Evolutionary conservation across 2,888 invertebrate genomes (phyloP).

Genomic region (Drosophila incognita): DNA sequence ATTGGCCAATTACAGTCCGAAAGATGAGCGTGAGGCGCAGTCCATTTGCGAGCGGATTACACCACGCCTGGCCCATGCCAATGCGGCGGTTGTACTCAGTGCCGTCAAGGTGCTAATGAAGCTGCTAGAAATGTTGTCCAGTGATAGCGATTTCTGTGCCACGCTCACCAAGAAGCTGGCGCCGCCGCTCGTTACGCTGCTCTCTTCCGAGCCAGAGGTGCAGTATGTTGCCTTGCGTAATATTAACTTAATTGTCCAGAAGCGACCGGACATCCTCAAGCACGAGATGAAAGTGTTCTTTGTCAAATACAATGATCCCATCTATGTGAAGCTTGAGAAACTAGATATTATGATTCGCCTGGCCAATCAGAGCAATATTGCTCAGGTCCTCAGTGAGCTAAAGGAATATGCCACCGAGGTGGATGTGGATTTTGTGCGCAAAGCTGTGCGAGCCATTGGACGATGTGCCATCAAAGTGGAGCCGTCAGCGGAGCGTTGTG

Average conservation of each 20-base stretch:
- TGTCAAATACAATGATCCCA: constrained; percentile 99
- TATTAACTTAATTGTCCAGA: constrained; percentile 99
- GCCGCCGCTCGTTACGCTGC: constrained; percentile 98
- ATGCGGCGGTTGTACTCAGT: constrained; percentile 99
- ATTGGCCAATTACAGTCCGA: constrained; percentile 97
- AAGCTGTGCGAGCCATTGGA: constrained; percentile 99
- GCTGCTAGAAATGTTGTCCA: constrained; percentile 97
- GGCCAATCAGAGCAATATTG: constrained; percentile 98
- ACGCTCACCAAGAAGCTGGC: constrained; percentile 98
- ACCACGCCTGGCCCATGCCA: constrained; percentile 98
- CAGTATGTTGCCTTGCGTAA: constrained; percentile 99
- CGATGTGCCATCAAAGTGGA: constrained; percentile 99
- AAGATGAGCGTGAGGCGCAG: constrained; percentile 98
- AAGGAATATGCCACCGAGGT: constrained; percentile 99
- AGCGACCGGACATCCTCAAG: constrained; percentile 98
- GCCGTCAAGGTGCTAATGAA: constrained; percentile 99
- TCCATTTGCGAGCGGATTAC: constrained; percentile 99
- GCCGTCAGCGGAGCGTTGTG: constrained; percentile 98
- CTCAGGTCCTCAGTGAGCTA: constrained; percentile 98
- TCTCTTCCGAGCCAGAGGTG: constrained; percentile 99
- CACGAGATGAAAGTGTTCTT: constrained; percentile 99
- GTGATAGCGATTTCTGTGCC: constrained; percentile 96
- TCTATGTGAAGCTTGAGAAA: constrained; percentile 99
- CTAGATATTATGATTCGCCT: constrained; percentile 99
- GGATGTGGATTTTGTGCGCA: constrained; percentile 99